Base-by-base conservation (phyloP, 2,888 invertebrate species). In the Ernsta delagoae region DNA sequence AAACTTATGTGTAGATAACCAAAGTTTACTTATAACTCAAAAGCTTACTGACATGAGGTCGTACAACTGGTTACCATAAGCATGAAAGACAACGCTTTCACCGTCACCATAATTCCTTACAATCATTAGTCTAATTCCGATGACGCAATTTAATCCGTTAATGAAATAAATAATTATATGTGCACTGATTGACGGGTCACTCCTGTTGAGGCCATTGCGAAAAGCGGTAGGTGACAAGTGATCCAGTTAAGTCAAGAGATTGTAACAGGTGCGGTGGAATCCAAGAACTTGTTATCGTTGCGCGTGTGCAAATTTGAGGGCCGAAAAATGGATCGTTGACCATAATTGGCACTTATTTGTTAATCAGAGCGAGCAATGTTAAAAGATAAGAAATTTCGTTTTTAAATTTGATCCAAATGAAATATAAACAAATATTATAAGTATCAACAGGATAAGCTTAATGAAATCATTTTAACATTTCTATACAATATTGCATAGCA, bases 161-260 rank as follows among this genome's bases (percentile, higher is more conserved):
- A 75, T 71, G 70, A 78, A 78, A 78, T 79, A 78, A 73, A 76
- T 75, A 75, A 77, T 77, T 72, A 74, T 71, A 75, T 68, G 74
- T 73, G 70, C 72, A 74, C 79, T 82, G 84, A 83, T 82, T 86
- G 88, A 87, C 87, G 79, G 83, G 79, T 80, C 79, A 75, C 77
- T 78, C 78, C 76, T 65, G 50, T 50, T 57, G 12, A 59, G 5
- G 24, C 57, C 24, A n/a, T 63, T 59, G 57, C 48, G 65, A 57
- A 65, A 62, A 48, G 12, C 54, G 50, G n/a, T 24, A 31, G 48
- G 48, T n/a, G 57, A 79, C 80, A 81, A 81, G 76, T 83, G 87
- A 78, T 83, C 88, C 82, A 86, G 81, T 85, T 88, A 80, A 79
- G 79, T 83, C 81, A 78, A 78, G 79, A 81, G 81, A 84, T 39